These are phyloP conservation scores for Babyrousa celebensis DNA, from an alignment of 2,797 vertebrate genomes.

Conservation along the genomic window DNA sequence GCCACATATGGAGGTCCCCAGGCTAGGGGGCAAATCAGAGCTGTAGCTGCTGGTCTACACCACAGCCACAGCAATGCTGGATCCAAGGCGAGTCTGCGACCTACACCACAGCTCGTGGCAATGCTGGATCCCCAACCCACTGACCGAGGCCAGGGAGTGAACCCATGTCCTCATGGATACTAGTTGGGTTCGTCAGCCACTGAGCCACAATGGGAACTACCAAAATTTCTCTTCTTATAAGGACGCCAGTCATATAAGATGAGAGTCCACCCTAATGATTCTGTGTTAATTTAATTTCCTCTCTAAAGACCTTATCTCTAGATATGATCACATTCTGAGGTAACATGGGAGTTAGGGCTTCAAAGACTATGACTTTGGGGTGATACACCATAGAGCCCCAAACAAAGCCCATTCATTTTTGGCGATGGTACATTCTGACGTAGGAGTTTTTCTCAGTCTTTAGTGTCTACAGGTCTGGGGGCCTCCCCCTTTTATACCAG, in stretches of 20 bases:
- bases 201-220: no score
- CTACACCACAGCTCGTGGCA: no score
- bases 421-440: neutral
- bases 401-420: slow-evolving; percentile 12
- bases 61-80: no score
- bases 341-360: neutral
- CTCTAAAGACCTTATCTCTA: neutral
- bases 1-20: no score
- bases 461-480: neutral
- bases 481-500: neutral
- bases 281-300: neutral
- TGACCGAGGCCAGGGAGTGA: no score
- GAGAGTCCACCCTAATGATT: neutral
- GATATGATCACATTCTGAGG: neutral
- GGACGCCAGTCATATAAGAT: neutral
- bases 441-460: neutral
- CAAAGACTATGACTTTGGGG: neutral
- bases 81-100: no score
- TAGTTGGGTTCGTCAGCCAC: no score
- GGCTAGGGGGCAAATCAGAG: no score
- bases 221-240: neutral
- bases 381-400: neutral
- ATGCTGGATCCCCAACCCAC: no score
- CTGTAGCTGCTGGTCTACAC: no score
- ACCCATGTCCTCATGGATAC: no score